These are phyloP conservation scores for Melieria picta DNA, from an alignment of 2,888 invertebrate species.

Conservation along the genomic window DNA sequence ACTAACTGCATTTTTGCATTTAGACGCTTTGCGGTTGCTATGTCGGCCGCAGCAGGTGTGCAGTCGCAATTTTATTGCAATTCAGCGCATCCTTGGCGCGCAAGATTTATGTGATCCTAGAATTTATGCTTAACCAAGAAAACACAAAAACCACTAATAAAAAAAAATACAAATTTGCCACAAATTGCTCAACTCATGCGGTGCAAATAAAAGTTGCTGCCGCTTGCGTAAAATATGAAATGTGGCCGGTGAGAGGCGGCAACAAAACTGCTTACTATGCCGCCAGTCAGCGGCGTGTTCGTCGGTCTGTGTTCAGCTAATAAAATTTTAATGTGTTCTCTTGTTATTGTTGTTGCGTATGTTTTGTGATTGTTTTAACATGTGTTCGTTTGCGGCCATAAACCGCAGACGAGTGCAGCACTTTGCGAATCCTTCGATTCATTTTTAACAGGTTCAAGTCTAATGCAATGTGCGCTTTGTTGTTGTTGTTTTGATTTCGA, in stretches of 20 bases:
- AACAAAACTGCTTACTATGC: too few species aligned
- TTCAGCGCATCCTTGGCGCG: background rate
- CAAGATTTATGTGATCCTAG: slow-evolving; percentile 5
- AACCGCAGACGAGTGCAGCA: too few species aligned
- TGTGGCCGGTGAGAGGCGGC: too few species aligned
- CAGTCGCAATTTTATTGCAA: background rate
- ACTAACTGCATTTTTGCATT: background rate
- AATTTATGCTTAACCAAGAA: background rate
- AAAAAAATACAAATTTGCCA: background rate
- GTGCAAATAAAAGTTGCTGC: too few species aligned
- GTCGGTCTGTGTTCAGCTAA: background rate
- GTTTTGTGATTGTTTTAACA: background rate
- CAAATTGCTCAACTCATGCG: too few species aligned
- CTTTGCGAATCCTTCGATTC: too few species aligned
- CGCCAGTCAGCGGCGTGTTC: too few species aligned
- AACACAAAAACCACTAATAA: too few species aligned
- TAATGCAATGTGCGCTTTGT: too few species aligned
- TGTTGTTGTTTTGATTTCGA: too few species aligned
- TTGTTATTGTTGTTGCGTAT: background rate
- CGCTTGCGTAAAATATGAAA: too few species aligned
- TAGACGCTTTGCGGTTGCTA: background rate
- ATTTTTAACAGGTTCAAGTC: too few species aligned
- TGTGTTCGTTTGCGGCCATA: background rate
- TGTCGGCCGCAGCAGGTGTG: background rate
- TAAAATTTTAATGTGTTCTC: background rate